Evolutionary conservation across 2,888 invertebrate genomes (phyloP), one percentile per base, ranked within the genome.

Genomic region (Hyposoter didymator): DNA sequence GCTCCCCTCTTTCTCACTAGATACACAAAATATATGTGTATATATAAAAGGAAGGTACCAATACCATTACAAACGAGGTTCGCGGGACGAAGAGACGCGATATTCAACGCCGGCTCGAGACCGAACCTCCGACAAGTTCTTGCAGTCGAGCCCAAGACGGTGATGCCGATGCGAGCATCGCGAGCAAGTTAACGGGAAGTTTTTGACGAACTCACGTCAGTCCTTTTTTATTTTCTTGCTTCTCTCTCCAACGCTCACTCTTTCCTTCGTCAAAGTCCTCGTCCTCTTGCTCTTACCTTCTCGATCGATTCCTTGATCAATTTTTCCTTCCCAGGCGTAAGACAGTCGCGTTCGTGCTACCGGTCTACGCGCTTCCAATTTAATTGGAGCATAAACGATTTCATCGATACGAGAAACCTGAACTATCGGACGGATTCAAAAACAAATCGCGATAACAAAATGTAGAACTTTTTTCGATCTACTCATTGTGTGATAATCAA

Each of bases 81-180:
- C 52, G 55, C 76, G 82, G 83, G 73, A 78, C 78, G 84, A 64
- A 82, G 67, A 74, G 80, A 79, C 66, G 73, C 79, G 70, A 74
- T 67, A 83, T 86, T 87, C 78, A 80, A 87, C 88, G 84, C 81
- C 81, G 84, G 81, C 76, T 75, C 85, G 76, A 73, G 66, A 78
- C 62, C 22, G 64, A 80, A 78, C 19, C 81, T 64, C 76, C 86
- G 78, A 73, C 82, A 45, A 69, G 45, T 88, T 87, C 86, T 89
- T 89, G 88, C 90, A 90, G 90, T 89, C 89, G 89, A 86, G 88
- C 82, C 87, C 85, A 90, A 89, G 89, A 89, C 89, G 89, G 89
- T 89, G 89, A 89, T 90, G 90, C 89, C 89, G 89, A 89, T 89
- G 89, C 83, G 82, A 86, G 82, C 88, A 79, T 45, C 86, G 70